phyloP scores from a whole-genome alignment of 2,888 invertebrate species.

The Lasioglossum villosulum region DNA sequence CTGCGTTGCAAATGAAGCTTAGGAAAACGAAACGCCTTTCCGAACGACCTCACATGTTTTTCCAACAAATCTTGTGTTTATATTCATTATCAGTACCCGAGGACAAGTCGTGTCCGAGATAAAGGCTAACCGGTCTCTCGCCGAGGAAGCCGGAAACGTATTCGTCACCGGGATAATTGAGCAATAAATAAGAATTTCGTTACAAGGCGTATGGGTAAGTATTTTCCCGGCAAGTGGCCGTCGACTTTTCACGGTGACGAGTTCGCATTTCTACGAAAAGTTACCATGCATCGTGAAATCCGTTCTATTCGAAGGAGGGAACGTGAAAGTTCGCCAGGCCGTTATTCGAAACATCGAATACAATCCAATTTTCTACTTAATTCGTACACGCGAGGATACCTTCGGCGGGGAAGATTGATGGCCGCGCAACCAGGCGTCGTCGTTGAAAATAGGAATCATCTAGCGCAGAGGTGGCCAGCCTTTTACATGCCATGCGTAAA shows the following conservation, averaged over 20 bases:
- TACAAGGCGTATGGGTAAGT: background rate
- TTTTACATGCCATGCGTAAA: too few relatives aligned
- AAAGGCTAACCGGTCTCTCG: background rate
- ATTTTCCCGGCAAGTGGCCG: background rate
- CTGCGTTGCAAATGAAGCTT: too few relatives aligned
- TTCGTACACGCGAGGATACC: background rate
- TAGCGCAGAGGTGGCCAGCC: too few relatives aligned
- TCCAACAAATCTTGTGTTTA: background rate
- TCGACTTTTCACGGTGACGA: background rate
- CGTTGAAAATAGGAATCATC: constrained; percentile 6
- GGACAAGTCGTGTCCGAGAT: background rate
- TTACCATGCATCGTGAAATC: background rate
- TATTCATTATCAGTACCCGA: background rate
- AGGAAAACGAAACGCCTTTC: too few relatives aligned
- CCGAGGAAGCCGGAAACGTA: background rate
- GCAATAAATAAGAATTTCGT: background rate
- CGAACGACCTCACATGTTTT: background rate
- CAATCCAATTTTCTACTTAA: constrained; percentile 24
- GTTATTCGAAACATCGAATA: background rate
- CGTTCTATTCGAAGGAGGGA: background rate
- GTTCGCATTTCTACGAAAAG: background rate
- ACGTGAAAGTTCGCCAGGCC: background rate
- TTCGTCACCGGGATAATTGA: background rate
- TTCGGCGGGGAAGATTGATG: constrained; percentile 1
- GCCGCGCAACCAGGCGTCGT: background rate